Percentiles rank a stretch among this genome's conserved stretches.
phyloP scores from a whole-genome alignment of 2,888 invertebrate species.

The Parapristionchus giblindavisi region DNA sequence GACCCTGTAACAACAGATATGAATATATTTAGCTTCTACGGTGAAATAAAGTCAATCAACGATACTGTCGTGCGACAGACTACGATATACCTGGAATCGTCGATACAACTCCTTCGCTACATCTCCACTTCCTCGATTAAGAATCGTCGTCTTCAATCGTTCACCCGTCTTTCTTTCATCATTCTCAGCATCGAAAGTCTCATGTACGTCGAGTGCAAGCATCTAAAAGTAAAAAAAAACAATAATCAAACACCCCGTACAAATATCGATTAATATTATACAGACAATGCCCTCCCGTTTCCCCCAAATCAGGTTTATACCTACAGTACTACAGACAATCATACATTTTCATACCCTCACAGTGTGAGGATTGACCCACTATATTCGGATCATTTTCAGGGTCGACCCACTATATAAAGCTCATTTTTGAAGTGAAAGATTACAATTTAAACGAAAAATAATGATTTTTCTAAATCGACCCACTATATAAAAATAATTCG shows the following conservation, averaged over 20 bases:
- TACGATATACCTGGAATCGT: constrained; percentile 56
- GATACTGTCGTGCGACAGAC: too few species aligned
- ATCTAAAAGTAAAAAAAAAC: constrained; percentile 53
- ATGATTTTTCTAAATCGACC: too few species aligned
- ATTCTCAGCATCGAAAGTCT: constrained; percentile 65
- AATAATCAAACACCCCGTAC: background rate
- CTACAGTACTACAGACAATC: too few species aligned
- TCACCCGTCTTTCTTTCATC: constrained; percentile 64
- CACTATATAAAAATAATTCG: too few species aligned
- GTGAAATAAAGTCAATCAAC: too few species aligned
- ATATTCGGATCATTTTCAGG: too few species aligned
- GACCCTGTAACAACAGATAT: constrained; percentile 51
- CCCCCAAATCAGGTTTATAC: too few species aligned
- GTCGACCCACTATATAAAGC: too few species aligned
- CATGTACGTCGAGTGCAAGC: constrained; percentile 68
- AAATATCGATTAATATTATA: background rate
- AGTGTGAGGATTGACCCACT: too few species aligned
- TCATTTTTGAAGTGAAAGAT: too few species aligned
- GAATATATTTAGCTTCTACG: background rate
- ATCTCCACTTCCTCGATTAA: constrained; percentile 63
- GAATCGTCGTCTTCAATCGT: constrained; percentile 61
- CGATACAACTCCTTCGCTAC: constrained; percentile 65
- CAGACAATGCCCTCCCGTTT: background rate
- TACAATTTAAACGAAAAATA: too few species aligned
- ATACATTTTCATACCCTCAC: too few species aligned